phyloP scores from a whole-genome alignment of 2,113 vertebrate species.

The Cochlearius cochlearius region DNA sequence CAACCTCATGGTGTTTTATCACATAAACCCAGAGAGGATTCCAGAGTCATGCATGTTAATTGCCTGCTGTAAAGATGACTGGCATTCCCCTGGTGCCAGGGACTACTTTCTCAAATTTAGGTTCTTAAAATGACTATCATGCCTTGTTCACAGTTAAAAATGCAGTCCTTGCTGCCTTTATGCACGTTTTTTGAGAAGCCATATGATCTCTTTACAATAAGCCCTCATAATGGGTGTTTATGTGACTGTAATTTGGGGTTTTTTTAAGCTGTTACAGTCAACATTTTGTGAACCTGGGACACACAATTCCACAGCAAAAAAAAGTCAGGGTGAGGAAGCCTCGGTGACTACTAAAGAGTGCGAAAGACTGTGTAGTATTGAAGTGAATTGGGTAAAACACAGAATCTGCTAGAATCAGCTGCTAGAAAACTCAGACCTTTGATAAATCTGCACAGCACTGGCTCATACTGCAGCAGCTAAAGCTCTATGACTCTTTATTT shows the following conservation, averaged over 20 bases:
- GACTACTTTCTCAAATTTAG: background rate
- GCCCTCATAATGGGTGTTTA: background rate
- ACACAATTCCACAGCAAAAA: background rate
- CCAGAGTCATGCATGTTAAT: slow-evolving; percentile 50
- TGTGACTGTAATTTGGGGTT: background rate
- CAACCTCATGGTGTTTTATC: slow-evolving; percentile 47
- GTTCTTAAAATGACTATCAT: background rate
- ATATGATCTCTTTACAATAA: background rate
- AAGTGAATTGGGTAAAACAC: background rate
- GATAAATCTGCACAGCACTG: background rate
- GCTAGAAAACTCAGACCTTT: background rate
- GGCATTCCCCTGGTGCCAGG: background rate
- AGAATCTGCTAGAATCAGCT: background rate
- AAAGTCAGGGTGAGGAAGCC: background rate
- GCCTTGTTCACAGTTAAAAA: background rate
- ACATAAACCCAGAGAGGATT: slow-evolving; percentile 55
- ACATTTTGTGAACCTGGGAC: background rate
- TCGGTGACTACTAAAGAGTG: background rate
- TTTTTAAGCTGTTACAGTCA: background rate
- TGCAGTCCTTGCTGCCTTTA: background rate
- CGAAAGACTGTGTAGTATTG: background rate
- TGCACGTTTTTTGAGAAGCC: background rate
- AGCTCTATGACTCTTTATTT: background rate
- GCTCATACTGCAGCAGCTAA: background rate
- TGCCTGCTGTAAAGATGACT: slow-evolving; percentile 7